Conservation (phyloP, 2,888 invertebrate genomes). For the Plemyria rubiginata region DNA sequence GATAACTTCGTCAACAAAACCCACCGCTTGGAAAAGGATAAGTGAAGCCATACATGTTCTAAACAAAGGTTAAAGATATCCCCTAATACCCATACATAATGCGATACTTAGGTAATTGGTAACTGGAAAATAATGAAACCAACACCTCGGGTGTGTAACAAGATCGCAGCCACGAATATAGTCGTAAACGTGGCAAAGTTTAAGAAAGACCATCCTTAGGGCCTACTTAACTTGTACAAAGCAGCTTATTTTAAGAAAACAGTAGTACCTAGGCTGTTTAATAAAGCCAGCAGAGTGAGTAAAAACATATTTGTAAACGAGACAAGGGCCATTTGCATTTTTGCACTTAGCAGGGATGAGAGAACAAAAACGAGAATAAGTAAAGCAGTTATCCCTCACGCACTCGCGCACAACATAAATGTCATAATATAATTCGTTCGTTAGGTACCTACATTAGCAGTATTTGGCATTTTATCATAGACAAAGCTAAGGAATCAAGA, state of each 20-base stretch:
- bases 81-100: conserved; percentile 11
- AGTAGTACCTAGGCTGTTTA: conserved; percentile 51
- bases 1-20: background rate
- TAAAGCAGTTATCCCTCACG: conserved; percentile 59
- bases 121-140: conserved; percentile 8
- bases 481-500: too few relatives aligned
- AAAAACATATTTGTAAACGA: conserved; percentile 77
- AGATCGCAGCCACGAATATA: conserved; percentile 9
- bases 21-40: background rate
- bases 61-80: conserved; percentile 6
- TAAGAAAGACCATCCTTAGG: conserved; percentile 24
- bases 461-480: too few relatives aligned
- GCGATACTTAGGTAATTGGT: conserved; percentile 9
- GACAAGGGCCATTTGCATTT: conserved; percentile 75
- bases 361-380: conserved; percentile 64
- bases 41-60: conserved; percentile 24
- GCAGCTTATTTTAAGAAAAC: conserved; percentile 50
- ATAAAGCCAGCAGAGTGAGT: conserved; percentile 67
- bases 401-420: conserved; percentile 33
- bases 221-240: conserved; percentile 40
- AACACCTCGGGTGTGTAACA: conserved; percentile 5
- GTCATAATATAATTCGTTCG: conserved; percentile 21
- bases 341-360: conserved; percentile 71
- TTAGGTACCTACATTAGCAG: background rate
- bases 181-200: conserved; percentile 23